Conservation (phyloP, 1,140 invertebrate genomes). For the Cotesia glomerata region DNA sequence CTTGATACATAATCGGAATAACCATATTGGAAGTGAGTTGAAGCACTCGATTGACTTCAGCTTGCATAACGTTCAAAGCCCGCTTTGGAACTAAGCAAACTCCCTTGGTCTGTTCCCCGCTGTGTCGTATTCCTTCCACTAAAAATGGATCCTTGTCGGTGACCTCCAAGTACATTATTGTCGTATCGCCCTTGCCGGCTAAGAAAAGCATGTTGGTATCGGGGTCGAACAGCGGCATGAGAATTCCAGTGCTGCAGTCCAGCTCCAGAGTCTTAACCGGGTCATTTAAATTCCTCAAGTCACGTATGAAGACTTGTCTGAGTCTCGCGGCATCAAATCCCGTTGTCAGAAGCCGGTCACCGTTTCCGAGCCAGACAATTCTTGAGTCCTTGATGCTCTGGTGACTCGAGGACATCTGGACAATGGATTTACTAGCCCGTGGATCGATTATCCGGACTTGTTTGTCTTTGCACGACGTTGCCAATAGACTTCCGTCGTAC, state of each 20-base stretch:
- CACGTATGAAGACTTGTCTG: constrained; percentile 86
- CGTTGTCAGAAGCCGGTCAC: constrained; percentile 82
- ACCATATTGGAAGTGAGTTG: constrained; percentile 85
- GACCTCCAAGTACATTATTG: constrained; percentile 86
- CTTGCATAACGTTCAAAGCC: constrained; percentile 91
- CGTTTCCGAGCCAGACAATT: constrained; percentile 86
- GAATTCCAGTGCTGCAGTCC: constrained; percentile 88
- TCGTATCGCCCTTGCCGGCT: constrained; percentile 90
- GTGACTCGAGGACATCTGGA: constrained; percentile 76
- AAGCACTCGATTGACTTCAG: constrained; percentile 89
- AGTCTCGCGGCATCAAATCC: constrained; percentile 78
- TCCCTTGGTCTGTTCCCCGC: constrained; percentile 90
- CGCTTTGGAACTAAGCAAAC: constrained; percentile 90
- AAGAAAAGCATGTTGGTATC: constrained; percentile 95
- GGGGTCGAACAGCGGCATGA: constrained; percentile 88
- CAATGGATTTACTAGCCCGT: constrained; percentile 67
- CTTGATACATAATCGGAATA: constrained; percentile 91
- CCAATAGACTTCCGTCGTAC: constrained; percentile 77
- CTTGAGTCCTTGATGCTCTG: constrained; percentile 90
- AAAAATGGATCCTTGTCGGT: constrained; percentile 83
- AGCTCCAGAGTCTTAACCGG: constrained; percentile 80
- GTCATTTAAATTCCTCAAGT: constrained; percentile 80
- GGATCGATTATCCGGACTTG: constrained; percentile 83
- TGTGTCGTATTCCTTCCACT: constrained; percentile 81
- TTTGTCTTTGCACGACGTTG: constrained; percentile 82